Base-by-base conservation (phyloP, 2,888 invertebrate species). In the Nephrotoma appendiculata region DNA sequence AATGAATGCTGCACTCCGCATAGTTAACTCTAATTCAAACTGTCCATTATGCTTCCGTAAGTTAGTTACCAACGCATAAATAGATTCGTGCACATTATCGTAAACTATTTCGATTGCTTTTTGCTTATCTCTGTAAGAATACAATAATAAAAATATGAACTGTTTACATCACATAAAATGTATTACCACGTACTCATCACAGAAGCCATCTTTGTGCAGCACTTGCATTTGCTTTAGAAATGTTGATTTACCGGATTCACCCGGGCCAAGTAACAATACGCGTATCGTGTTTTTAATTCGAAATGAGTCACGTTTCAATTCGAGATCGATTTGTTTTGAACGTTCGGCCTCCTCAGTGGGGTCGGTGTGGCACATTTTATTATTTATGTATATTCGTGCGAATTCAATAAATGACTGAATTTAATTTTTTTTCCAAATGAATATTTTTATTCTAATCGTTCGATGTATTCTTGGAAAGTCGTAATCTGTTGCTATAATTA, bases 211-310 rank as follows among this genome's bases (percentile, higher is more conserved):
- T 5, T 96, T 94, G 89, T 97, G 96, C 57, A 97, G 91, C 89
- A 97, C 96, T 90, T 95, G 95, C 96, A 97, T 97, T 91, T 97
- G 97, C 89, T 97, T 97, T 41, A 96, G 94, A 19, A 97, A 95
- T 0, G 97, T 97, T 0, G 96, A 96, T 90, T 97, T 97, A 0
- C 96, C 96, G 7, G 96, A 96, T 89, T 96, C 96, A 0, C 96
- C 96, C 0, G 96, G 95, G 0, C 95, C 95, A 5, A 95, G 90
- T 0, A 95, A 90, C 57, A 95, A 90, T 7, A 95, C 90, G 90
- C 95, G 94, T 89, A 90, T 94, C 90, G 88, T 90, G 85, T 90
- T 91, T 86, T 90, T 88, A 86, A 93, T 93, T 9, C 92, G 90
- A 86, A 92, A 92, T 86, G 93, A 92, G 91, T 94, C 92, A 15